Evolutionary conservation across 2,888 invertebrate genomes (phyloP).

Genomic region (Gandaritis pyraliata): DNA sequence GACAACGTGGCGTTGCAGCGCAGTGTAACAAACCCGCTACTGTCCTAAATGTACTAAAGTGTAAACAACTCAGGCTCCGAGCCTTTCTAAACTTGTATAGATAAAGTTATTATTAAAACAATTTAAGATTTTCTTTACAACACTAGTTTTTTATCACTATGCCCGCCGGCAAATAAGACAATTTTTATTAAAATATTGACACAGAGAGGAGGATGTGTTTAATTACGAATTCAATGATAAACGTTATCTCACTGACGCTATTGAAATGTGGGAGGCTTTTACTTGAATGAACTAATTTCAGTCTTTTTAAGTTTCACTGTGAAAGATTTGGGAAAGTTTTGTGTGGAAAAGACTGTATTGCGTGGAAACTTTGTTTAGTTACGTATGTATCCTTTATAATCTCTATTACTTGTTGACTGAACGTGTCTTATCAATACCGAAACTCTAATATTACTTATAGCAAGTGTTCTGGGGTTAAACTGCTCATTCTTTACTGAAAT

Average conservation of each 20-base stretch:
- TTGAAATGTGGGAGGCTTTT: constrained; percentile 35
- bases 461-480: too few species aligned
- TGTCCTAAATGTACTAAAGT: too few species aligned
- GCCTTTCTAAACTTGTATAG: too few species aligned
- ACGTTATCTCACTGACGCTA: constrained; percentile 47
- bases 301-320: neutral
- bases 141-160: constrained; percentile 21
- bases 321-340: constrained; percentile 13
- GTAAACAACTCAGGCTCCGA: too few species aligned
- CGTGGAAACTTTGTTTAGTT: neutral
- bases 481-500: too few species aligned
- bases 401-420: neutral
- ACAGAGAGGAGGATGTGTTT: constrained; percentile 51
- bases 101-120: neutral
- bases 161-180: constrained; percentile 28
- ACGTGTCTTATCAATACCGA: neutral
- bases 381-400: neutral
- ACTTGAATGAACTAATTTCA: constrained; percentile 16
- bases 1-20: too few species aligned
- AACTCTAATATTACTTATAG: too few species aligned
- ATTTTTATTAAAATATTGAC: constrained; percentile 38
- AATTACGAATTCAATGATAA: constrained; percentile 52
- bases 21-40: too few species aligned
- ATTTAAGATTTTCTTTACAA: neutral
- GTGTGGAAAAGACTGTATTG: neutral